Conservation (phyloP, 2,113 vertebrate species). For the Pygoscelis adeliae region DNA sequence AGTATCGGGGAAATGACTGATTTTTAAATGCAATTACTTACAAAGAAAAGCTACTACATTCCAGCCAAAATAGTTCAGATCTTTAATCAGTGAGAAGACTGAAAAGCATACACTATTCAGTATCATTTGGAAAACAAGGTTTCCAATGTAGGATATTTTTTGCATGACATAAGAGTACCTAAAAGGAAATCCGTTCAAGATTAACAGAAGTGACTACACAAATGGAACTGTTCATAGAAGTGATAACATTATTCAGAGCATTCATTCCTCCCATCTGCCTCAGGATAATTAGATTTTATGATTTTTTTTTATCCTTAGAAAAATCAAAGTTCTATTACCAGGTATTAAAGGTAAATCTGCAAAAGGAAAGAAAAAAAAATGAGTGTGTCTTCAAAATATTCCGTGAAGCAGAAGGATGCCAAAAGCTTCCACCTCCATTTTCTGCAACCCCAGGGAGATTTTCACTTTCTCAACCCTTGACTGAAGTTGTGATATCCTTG, state of each 20-base stretch:
- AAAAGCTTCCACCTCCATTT: neutral
- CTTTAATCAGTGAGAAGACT: slow-evolving; percentile 45
- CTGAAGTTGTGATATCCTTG: slow-evolving; percentile 9
- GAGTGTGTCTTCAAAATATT: neutral
- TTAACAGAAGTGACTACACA: slow-evolving; percentile 65
- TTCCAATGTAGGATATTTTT: slow-evolving; percentile 59
- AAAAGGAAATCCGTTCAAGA: slow-evolving; percentile 71
- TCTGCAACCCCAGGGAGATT: neutral
- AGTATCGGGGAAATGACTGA: neutral
- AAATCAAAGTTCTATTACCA: slow-evolving; percentile 15
- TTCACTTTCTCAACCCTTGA: neutral
- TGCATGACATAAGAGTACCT: slow-evolving; percentile 59
- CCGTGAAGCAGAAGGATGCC: slow-evolving; percentile 8
- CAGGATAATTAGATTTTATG: neutral
- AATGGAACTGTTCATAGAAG: slow-evolving; percentile 40
- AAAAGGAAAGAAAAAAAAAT: slow-evolving; percentile 20
- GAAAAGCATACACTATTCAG: slow-evolving; percentile 57
- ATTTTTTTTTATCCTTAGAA: neutral
- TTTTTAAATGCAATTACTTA: slow-evolving; percentile 29
- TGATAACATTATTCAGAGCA: neutral
- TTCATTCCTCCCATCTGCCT: slow-evolving; percentile 4
- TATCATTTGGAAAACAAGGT: slow-evolving; percentile 59
- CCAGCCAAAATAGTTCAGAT: slow-evolving; percentile 38
- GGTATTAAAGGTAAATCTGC: slow-evolving; percentile 26
- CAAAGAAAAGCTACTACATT: slow-evolving; percentile 47